phyloP scores from a whole-genome alignment of 2,113 vertebrate genomes.

The Nansenia antarctica region DNA sequence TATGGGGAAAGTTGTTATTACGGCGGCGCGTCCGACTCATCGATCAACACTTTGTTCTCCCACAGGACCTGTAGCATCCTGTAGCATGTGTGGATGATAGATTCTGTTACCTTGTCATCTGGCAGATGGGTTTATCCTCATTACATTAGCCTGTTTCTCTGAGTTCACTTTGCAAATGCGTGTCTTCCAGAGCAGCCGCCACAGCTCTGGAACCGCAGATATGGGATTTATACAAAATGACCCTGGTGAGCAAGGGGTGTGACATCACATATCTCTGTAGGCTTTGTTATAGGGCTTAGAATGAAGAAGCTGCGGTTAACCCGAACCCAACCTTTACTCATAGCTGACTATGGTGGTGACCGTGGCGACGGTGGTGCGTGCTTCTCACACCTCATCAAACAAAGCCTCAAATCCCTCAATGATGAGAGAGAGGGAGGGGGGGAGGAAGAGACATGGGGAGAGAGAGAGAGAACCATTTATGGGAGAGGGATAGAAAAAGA shows the following conservation, averaged over 20 bases:
- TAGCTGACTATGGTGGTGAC: background rate
- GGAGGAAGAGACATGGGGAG: background rate
- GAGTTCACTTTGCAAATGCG: conserved; percentile 2
- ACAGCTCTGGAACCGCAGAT: background rate
- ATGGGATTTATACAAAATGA: conserved; percentile 17
- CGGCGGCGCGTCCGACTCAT: conserved; percentile 1
- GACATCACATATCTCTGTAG: background rate
- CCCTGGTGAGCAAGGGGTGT: background rate
- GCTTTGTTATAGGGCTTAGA: background rate
- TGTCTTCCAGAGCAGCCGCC: background rate
- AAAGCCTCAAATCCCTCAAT: background rate
- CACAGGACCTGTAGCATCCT: background rate
- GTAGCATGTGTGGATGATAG: conserved; percentile 24
- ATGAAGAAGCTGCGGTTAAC: background rate
- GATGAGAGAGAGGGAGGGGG: background rate
- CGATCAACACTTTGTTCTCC: conserved; percentile 27
- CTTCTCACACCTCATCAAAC: background rate
- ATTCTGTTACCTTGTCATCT: conserved; percentile 35
- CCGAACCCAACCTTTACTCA: background rate
- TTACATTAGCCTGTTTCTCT: conserved; percentile 22
- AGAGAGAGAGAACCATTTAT: too few species aligned
- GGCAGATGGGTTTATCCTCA: conserved; percentile 31
- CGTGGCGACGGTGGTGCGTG: background rate
- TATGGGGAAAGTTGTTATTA: conserved; percentile 11
- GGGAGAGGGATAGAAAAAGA: too few species aligned